Evolutionary conservation across 2,888 invertebrate genomes (phyloP).

Genomic region (Lordiphosa fenestrarum): DNA sequence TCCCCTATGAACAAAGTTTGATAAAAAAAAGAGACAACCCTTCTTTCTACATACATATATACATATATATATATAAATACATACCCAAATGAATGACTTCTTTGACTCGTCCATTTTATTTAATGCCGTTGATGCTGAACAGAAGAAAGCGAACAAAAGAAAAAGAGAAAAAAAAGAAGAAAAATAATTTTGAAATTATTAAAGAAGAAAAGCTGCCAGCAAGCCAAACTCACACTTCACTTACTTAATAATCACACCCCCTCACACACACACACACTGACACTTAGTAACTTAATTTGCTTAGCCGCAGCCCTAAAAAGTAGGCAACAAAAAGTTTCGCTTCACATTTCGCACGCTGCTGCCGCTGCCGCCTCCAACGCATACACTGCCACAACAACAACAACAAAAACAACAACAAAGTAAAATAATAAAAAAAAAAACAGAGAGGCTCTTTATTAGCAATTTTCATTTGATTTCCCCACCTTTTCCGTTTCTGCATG

Average conservation of each 20-base stretch:
- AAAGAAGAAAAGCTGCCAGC: slow-evolving; percentile 42
- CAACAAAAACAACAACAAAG: slow-evolving; percentile 2
- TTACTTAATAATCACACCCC: slow-evolving; percentile 31
- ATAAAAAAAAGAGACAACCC: slow-evolving; percentile 29
- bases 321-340: slow-evolving; percentile 18
- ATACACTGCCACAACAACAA: slow-evolving; percentile 4
- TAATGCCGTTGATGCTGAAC: slow-evolving; percentile 78
- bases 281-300: not conserved
- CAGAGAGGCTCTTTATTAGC: too few relatives aligned
- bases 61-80: slow-evolving; percentile 28
- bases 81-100: slow-evolving; percentile 78
- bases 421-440: too few relatives aligned
- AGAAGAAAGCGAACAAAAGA: slow-evolving; percentile 66
- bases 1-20: slow-evolving; percentile 11
- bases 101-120: slow-evolving; percentile 81
- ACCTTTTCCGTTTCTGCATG: too few relatives aligned
- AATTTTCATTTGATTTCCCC: too few relatives aligned
- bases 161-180: slow-evolving; percentile 33
- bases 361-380: slow-evolving; percentile 1
- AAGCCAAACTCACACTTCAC: slow-evolving; percentile 43
- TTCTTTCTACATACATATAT: slow-evolving; percentile 56
- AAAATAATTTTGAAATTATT: slow-evolving; percentile 38
- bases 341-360: slow-evolving; percentile 33
- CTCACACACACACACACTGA: slow-evolving; percentile 7
- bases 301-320: slow-evolving; percentile 2